phyloP scores from a whole-genome alignment of 1,140 invertebrate species.

The Agrilus planipennis region DNA sequence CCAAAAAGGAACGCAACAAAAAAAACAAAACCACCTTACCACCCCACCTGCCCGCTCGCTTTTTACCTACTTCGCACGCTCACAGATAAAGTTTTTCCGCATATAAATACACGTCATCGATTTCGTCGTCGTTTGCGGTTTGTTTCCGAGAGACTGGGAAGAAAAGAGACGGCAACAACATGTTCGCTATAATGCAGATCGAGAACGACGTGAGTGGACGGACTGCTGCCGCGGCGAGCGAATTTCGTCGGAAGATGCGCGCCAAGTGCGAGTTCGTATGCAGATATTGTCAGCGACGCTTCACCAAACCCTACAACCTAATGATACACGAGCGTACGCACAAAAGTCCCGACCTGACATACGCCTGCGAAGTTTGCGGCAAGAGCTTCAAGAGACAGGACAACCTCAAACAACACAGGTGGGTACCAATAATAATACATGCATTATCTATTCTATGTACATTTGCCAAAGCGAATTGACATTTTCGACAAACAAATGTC shows the following conservation, averaged over 20 bases:
- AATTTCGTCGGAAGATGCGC: conserved; percentile 86
- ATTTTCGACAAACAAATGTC: no score
- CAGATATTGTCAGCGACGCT: conserved; percentile 95
- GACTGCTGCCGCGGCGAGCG: no score
- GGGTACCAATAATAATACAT: conserved; percentile 25
- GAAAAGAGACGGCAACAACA: conserved; percentile 38
- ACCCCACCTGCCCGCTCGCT: no score
- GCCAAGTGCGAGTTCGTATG: conserved; percentile 97
- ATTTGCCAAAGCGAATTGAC: neutral
- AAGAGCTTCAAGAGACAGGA: conserved; percentile 97
- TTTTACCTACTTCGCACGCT: no score
- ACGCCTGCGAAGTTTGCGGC: conserved; percentile 96
- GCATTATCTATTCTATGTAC: neutral
- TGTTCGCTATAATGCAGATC: conserved; percentile 80
- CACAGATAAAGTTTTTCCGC: no score
- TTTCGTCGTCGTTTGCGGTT: no score
- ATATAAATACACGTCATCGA: no score
- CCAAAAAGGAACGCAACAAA: no score
- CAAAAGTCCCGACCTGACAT: conserved; percentile 92
- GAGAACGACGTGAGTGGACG: conserved; percentile 80
- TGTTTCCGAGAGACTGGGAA: no score
- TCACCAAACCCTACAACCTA: conserved; percentile 99
- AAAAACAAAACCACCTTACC: no score
- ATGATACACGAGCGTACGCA: conserved; percentile 98
- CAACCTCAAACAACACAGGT: conserved; percentile 92